Evolutionary conservation across 2,888 invertebrate genomes (phyloP).

Genomic region (Heliconius ethilla): DNA sequence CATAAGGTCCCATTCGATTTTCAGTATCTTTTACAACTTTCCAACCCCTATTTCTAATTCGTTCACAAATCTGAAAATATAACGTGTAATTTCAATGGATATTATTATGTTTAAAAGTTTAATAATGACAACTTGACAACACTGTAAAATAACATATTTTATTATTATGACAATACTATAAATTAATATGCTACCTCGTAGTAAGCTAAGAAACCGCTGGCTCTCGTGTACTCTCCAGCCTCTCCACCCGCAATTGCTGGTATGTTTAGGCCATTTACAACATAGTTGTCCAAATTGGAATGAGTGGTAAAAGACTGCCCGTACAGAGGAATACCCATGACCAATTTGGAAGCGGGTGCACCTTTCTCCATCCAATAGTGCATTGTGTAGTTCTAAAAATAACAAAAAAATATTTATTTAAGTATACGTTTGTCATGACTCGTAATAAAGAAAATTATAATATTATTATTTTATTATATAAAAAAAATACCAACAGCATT

Average conservation of each 20-base stretch:
- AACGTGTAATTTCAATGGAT: neutral
- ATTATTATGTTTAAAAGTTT: neutral
- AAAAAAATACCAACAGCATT: slow-evolving; percentile 84
- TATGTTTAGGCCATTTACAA: slow-evolving; percentile 83
- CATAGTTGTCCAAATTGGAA: slow-evolving; percentile 73
- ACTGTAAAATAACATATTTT: neutral
- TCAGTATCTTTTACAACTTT: slow-evolving; percentile 89
- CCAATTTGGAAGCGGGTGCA: slow-evolving; percentile 89
- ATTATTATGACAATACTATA: too few relatives aligned
- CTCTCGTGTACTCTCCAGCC: slow-evolving; percentile 92
- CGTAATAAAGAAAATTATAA: neutral
- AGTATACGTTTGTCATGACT: neutral
- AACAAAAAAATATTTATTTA: neutral
- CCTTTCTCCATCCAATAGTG: slow-evolving; percentile 94
- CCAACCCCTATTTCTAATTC: slow-evolving; percentile 89
- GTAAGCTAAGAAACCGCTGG: slow-evolving; percentile 93
- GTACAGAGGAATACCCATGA: slow-evolving; percentile 95
- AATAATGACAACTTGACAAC: neutral
- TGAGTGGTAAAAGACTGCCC: slow-evolving; percentile 90
- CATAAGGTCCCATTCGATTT: slow-evolving; percentile 92
- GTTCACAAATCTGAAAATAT: slow-evolving; percentile 88
- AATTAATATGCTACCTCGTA: slow-evolving; percentile 84
- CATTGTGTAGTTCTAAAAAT: slow-evolving; percentile 89
- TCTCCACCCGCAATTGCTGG: slow-evolving; percentile 89
- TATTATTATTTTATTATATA: neutral